phyloP scores from a whole-genome alignment of 2,888 invertebrate genomes.

The Allacma fusca region DNA sequence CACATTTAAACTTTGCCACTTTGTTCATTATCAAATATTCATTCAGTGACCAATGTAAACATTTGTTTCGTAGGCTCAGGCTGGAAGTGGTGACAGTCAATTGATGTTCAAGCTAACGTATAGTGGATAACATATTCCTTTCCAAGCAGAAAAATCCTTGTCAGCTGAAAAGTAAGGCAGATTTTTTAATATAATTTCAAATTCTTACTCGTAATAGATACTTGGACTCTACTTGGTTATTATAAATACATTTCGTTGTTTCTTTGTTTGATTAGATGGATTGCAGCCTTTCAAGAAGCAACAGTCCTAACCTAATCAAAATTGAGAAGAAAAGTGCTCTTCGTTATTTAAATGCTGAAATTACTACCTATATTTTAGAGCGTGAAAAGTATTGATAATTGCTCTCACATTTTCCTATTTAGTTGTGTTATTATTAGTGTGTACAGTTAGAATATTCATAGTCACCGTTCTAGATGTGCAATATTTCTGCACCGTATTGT shows the following conservation, averaged over 20 bases:
- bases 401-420: no score
- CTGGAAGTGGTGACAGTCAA: conserved; percentile 65
- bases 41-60: neutral
- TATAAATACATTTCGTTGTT: neutral
- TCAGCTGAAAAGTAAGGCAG: conserved; percentile 64
- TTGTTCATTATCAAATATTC: no score
- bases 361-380: no score
- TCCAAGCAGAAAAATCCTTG: conserved; percentile 65
- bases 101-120: conserved; percentile 67
- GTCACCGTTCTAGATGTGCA: no score
- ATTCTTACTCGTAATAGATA: neutral
- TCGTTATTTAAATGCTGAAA: no score
- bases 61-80: conserved; percentile 62
- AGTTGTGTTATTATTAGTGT: no score
- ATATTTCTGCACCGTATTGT: no score
- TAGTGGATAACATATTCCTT: conserved; percentile 66
- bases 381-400: no score
- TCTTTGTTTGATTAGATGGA: conserved; percentile 55
- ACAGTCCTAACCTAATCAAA: conserved; percentile 56
- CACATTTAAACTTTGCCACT: no score
- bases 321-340: no score
- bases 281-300: conserved; percentile 60
- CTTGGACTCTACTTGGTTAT: no score
- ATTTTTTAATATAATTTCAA: neutral
- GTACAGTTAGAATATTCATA: no score